Conservation (phyloP, 2,888 invertebrate species). For the Serrognathus titanus region DNA sequence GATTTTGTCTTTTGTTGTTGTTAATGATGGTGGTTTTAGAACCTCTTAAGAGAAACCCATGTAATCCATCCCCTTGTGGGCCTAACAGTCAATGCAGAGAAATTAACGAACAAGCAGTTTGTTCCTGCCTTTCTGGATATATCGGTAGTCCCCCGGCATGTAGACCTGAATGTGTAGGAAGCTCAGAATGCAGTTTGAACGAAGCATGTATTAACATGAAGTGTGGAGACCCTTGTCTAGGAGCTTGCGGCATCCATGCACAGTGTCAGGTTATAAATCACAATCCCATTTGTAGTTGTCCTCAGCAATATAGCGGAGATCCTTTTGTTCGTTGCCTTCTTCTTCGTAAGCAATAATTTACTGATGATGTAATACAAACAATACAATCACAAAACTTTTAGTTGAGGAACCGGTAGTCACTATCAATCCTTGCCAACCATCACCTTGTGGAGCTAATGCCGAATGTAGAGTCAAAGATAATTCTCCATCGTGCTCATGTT, state of each 20-base stretch:
- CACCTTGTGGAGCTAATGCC: slow-evolving; percentile 61
- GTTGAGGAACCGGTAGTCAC: slow-evolving; percentile 34
- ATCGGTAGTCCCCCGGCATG: slow-evolving; percentile 49
- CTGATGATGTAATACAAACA: slow-evolving; percentile 51
- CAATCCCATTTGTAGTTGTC: slow-evolving; percentile 50
- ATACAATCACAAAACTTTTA: slow-evolving; percentile 1
- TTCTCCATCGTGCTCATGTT: slow-evolving; percentile 72
- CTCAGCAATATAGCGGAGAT: slow-evolving; percentile 41
- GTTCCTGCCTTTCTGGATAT: slow-evolving; percentile 43
- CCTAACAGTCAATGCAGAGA: slow-evolving; percentile 39
- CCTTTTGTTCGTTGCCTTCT: slow-evolving; percentile 47
- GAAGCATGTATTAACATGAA: slow-evolving; percentile 46
- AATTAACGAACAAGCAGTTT: slow-evolving; percentile 43
- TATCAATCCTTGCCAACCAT: slow-evolving; percentile 57
- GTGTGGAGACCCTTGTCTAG: slow-evolving; percentile 48
- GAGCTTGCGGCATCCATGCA: slow-evolving; percentile 48
- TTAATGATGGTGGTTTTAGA: slow-evolving; percentile 8
- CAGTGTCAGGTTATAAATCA: slow-evolving; percentile 49
- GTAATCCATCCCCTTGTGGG: slow-evolving; percentile 41
- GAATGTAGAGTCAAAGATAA: slow-evolving; percentile 64
- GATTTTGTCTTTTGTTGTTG: too few species aligned
- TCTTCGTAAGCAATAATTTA: slow-evolving; percentile 1
- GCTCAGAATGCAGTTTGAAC: slow-evolving; percentile 44
- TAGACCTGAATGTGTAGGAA: slow-evolving; percentile 48
- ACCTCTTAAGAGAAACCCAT: slow-evolving; percentile 39